Percentiles rank a stretch among this genome's conserved stretches.
These are phyloP conservation scores for Gortyna flavago DNA, from an alignment of 2,888 invertebrate species.

Conservation along the genomic window DNA sequence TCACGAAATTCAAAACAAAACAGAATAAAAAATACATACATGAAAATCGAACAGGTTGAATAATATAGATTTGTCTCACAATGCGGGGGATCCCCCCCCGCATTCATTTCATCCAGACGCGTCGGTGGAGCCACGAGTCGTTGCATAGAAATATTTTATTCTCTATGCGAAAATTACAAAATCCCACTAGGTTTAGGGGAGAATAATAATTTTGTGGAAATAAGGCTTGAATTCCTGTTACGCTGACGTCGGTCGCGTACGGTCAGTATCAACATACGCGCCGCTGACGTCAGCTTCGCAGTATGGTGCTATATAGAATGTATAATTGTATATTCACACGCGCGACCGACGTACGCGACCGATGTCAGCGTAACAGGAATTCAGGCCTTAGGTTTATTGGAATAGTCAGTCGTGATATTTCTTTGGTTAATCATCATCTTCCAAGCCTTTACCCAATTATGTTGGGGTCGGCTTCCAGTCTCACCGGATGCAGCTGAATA, in stretches of 20 bases:
- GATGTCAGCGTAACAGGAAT: too few species aligned
- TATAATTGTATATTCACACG: too few species aligned
- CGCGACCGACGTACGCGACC: too few species aligned
- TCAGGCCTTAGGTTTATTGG: background rate
- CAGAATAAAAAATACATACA: slow-evolving; percentile 32
- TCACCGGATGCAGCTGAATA: background rate
- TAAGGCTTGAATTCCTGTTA: too few species aligned
- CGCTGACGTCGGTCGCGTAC: too few species aligned
- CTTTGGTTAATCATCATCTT: background rate
- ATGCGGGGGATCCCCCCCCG: slow-evolving; percentile 29
- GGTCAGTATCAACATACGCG: too few species aligned
- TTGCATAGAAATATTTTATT: slow-evolving; percentile 26
- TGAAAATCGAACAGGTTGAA: slow-evolving; percentile 51
- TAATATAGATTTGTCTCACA: slow-evolving; percentile 48
- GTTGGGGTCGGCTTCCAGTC: background rate
- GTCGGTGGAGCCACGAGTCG: slow-evolving; percentile 4
- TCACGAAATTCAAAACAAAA: slow-evolving; percentile 9
- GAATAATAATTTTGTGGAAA: background rate
- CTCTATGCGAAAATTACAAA: background rate
- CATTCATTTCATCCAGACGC: slow-evolving; percentile 52
- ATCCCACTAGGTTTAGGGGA: background rate
- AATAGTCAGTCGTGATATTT: background rate
- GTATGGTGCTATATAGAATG: too few species aligned
- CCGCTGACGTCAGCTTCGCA: too few species aligned
- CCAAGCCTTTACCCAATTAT: background rate